These are phyloP conservation scores for Lanius collurio DNA, from an alignment of 2,113 vertebrate genomes.

Conservation along the genomic window DNA sequence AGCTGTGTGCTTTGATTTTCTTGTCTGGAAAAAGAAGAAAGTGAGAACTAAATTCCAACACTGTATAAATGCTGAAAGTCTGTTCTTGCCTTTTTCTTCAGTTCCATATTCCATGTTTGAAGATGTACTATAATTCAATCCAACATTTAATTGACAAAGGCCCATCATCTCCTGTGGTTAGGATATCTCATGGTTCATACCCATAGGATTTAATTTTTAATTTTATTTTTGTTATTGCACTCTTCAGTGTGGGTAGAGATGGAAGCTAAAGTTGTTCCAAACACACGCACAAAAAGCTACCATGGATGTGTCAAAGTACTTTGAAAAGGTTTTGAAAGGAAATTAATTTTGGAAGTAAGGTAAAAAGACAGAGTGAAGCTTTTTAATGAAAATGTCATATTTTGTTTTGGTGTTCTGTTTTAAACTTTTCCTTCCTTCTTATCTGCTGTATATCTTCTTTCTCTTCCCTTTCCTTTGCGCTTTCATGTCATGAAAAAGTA, in stretches of 20 bases:
- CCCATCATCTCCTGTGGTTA: background rate
- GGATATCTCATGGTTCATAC: background rate
- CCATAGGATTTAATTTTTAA: background rate
- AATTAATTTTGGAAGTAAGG: background rate
- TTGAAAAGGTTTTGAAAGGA: background rate
- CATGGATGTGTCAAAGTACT: background rate
- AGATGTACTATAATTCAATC: background rate
- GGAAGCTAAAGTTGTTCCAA: background rate
- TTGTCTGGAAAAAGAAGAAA: background rate
- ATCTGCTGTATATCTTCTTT: background rate
- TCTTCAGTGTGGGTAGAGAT: background rate
- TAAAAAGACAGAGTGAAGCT: background rate
- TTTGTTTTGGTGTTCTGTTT: background rate
- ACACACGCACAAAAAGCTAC: background rate
- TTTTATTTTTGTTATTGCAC: background rate
- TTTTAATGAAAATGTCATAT: background rate
- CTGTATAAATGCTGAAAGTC: background rate
- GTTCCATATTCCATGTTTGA: background rate
- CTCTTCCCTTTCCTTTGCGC: rapidly evolving
- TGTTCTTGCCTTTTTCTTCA: background rate
- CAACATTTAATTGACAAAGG: background rate
- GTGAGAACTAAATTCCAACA: background rate
- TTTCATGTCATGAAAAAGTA: rapidly evolving
- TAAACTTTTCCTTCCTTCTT: background rate
- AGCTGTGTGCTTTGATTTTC: background rate